Percentiles rank a stretch among this genome's conserved stretches.
Evolutionary conservation across 2,888 invertebrate genomes (phyloP).

Genomic region (Plutella xylostella): DNA sequence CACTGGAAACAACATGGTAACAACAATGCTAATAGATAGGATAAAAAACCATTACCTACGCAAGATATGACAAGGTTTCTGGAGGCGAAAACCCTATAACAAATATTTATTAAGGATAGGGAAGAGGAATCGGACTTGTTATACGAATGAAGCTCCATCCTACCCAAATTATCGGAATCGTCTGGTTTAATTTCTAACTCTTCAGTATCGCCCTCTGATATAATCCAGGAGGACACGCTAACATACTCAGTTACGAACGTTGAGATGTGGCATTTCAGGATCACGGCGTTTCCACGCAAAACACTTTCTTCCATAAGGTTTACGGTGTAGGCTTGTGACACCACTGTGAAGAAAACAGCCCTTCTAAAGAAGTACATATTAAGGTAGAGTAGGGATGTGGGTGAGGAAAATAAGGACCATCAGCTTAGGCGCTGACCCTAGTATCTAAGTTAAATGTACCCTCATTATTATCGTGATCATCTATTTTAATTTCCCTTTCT

Average conservation of each 20-base stretch:
- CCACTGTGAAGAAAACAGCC: conserved; percentile 71
- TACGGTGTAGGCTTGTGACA: conserved; percentile 87
- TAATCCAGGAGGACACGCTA: conserved; percentile 86
- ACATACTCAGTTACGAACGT: conserved; percentile 94
- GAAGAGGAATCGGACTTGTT: not conserved
- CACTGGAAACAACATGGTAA: conserved; percentile 72
- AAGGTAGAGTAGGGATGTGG: not conserved
- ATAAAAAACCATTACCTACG: too few species aligned
- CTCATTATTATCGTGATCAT: conserved; percentile 34
- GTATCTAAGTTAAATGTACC: too few species aligned
- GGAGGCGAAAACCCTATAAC: not conserved
- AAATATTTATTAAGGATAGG: not conserved
- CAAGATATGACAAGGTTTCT: too few species aligned
- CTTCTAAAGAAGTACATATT: not conserved
- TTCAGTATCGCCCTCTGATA: conserved; percentile 64
- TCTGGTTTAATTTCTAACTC: conserved; percentile 18
- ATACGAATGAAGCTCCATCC: not conserved
- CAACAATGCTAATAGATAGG: not conserved
- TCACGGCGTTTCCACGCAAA: conserved; percentile 88
- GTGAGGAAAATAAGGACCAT: too few species aligned
- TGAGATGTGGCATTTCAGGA: conserved; percentile 93
- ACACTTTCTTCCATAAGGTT: conserved; percentile 95
- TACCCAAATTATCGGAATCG: conserved; percentile 10
- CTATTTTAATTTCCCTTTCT: conserved; percentile 43
- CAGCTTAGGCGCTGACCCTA: too few species aligned